These are phyloP conservation scores for Leptinotarsa tumamoca DNA, from an alignment of 2,888 invertebrate species.

Conservation along the genomic window DNA sequence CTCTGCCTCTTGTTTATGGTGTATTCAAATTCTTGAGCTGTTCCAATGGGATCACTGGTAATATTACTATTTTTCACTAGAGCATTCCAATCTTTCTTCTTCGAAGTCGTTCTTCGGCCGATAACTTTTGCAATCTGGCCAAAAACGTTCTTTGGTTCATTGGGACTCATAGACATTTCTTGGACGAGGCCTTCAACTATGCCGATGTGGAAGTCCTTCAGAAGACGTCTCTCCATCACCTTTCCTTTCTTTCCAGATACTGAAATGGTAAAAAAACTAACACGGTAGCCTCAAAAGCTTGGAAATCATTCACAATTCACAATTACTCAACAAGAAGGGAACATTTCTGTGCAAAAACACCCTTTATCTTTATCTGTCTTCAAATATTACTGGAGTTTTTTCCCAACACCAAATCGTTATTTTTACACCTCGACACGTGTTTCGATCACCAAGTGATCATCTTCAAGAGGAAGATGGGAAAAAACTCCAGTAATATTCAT, in stretches of 20 bases:
- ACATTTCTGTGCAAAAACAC: too few species aligned
- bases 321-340: too few species aligned
- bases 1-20: conserved; percentile 77
- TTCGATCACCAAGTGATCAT: too few species aligned
- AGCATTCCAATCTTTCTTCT: conserved; percentile 87
- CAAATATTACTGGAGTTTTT: not conserved
- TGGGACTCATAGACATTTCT: conserved; percentile 73
- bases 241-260: conserved; percentile 87
- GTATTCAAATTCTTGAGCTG: conserved; percentile 75
- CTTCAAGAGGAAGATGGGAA: too few species aligned
- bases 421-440: too few species aligned
- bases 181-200: conserved; percentile 85
- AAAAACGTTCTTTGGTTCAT: conserved; percentile 83
- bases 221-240: conserved; percentile 85
- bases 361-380: too few species aligned
- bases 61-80: conserved; percentile 80
- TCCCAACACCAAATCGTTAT: too few species aligned
- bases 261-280: conserved; percentile 54
- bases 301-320: too few species aligned
- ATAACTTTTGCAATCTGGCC: conserved; percentile 86
- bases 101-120: conserved; percentile 71
- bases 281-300: not conserved
- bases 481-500: too few species aligned
- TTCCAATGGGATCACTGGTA: conserved; percentile 82
- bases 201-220: conserved; percentile 92